phyloP scores from a whole-genome alignment of 1,140 invertebrate genomes.

The Drosophila suzukii region DNA sequence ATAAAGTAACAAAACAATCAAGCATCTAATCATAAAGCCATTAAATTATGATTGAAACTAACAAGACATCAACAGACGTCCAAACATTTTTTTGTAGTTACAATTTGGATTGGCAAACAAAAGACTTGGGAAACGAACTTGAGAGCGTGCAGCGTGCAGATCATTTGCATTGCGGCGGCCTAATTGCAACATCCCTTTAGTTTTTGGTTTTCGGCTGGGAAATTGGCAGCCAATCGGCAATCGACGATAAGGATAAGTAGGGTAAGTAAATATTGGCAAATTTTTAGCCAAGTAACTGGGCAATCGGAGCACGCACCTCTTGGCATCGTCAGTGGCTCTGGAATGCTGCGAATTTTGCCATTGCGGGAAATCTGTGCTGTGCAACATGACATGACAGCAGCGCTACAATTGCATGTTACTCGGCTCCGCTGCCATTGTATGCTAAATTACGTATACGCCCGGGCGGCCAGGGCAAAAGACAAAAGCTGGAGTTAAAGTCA shows the following conservation, averaged over 20 bases:
- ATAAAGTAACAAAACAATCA: not conserved
- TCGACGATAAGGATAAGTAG: constrained; percentile 33
- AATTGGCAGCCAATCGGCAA: constrained; percentile 36
- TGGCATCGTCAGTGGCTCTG: constrained; percentile 55
- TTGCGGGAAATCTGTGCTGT: constrained; percentile 64
- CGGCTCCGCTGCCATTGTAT: constrained; percentile 62
- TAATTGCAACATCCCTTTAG: constrained; percentile 38
- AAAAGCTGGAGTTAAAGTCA: constrained; percentile 46
- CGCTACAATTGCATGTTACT: constrained; percentile 65
- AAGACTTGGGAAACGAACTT: constrained; percentile 80
- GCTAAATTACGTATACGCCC: constrained; percentile 78
- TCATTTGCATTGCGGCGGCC: constrained; percentile 34
- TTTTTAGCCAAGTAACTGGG: not conserved
- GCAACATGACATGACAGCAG: constrained; percentile 62
- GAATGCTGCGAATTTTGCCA: constrained; percentile 40
- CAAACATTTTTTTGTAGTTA: not conserved
- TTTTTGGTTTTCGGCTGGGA: constrained; percentile 10
- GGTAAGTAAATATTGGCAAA: constrained; percentile 13
- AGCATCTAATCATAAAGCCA: not conserved
- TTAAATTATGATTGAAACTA: constrained; percentile 7
- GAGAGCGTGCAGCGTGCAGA: constrained; percentile 58
- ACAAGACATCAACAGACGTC: not conserved
- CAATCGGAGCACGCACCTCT: constrained; percentile 34
- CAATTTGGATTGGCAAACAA: constrained; percentile 60
- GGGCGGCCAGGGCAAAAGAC: constrained; percentile 35